These are phyloP conservation scores for Progne subis DNA, from an alignment of 2,113 vertebrate genomes.

Conservation along the genomic window DNA sequence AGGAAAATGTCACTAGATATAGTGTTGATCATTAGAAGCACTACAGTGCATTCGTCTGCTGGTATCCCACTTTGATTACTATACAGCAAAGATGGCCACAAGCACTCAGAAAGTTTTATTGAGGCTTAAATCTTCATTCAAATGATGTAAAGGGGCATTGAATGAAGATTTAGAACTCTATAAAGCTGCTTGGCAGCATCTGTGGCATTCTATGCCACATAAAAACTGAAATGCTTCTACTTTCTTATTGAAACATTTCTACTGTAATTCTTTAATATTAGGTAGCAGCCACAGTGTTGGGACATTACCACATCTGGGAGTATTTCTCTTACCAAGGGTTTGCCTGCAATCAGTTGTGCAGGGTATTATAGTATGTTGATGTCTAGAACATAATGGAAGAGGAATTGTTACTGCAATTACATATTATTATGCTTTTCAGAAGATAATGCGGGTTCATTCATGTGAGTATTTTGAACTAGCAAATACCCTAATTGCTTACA, in stretches of 20 bases:
- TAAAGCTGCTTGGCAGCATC: constrained; percentile 65
- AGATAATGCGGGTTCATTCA: constrained; percentile 64
- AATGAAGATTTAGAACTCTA: constrained; percentile 69
- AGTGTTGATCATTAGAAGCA: constrained; percentile 34
- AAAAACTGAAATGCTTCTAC: constrained; percentile 63
- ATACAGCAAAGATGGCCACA: constrained; percentile 46
- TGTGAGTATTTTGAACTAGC: constrained; percentile 56
- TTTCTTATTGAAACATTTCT: constrained; percentile 61
- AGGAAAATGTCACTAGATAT: constrained; percentile 27
- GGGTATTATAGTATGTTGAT: constrained; percentile 63
- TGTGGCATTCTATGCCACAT: constrained; percentile 61
- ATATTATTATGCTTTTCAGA: constrained; percentile 66
- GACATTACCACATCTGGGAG: constrained; percentile 49
- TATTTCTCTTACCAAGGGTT: constrained; percentile 27
- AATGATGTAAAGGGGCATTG: constrained; percentile 62
- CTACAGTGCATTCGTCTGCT: background rate
- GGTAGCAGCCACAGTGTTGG: constrained; percentile 33
- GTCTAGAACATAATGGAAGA: constrained; percentile 66
- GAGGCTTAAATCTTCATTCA: constrained; percentile 67
- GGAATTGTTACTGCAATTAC: constrained; percentile 70
- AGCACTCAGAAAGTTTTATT: constrained; percentile 65
- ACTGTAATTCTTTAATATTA: constrained; percentile 67
- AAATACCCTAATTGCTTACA: constrained; percentile 60
- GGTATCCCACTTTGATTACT: constrained; percentile 54
- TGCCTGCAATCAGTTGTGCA: constrained; percentile 37